Evolutionary conservation across 2,888 invertebrate genomes (phyloP).

Genomic region (Atherix ibis): DNA sequence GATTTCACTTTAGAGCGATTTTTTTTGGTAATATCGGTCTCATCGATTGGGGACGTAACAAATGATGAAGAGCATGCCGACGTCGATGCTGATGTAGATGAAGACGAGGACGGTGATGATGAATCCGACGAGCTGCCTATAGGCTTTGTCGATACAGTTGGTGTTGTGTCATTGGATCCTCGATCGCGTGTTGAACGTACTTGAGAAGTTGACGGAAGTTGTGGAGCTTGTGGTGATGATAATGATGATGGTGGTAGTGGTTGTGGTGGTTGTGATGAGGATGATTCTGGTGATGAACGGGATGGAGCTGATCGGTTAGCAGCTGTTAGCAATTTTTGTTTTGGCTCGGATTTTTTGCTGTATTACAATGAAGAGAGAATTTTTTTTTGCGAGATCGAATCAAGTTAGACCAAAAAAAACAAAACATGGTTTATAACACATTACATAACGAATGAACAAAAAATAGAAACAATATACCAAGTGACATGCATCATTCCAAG

Average conservation of each 20-base stretch:
- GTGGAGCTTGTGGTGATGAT: conserved; percentile 11
- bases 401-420: too few species aligned
- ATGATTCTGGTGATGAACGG: conserved; percentile 3
- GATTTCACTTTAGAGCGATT: conserved; percentile 26
- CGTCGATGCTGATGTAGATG: conserved; percentile 8
- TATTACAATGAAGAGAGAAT: conserved; percentile 4
- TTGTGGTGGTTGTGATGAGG: too few species aligned
- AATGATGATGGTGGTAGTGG: conserved; percentile 18
- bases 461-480: too few species aligned
- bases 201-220: too few species aligned
- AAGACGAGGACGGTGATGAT: conserved; percentile 7
- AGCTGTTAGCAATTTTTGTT: conserved; percentile 1
- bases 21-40: conserved; percentile 9
- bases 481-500: too few species aligned
- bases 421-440: too few species aligned
- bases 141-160: conserved; percentile 2
- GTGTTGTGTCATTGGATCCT: not conserved
- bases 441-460: too few species aligned
- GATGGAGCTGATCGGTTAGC: not conserved
- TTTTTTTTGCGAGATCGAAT: too few species aligned
- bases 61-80: conserved; percentile 10
- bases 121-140: too few species aligned
- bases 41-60: conserved; percentile 12
- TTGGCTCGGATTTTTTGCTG: conserved; percentile 2
- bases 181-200: conserved; percentile 13